Percentiles rank a stretch among this genome's conserved stretches.
phyloP scores from a whole-genome alignment of 2,888 invertebrate genomes.

The Acanthosepion lycidas region DNA sequence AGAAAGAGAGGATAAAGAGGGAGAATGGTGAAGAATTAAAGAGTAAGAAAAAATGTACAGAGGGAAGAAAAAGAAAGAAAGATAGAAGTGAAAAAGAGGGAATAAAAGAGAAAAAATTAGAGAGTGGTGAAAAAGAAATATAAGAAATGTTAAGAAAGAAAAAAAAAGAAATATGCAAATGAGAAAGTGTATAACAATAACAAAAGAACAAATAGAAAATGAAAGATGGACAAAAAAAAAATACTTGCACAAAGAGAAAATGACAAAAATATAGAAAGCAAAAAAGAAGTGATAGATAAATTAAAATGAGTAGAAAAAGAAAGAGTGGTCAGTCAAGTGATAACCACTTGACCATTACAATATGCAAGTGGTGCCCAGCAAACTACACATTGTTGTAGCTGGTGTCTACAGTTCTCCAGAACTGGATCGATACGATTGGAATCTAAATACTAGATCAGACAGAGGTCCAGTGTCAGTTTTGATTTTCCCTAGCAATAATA shows the following conservation, averaged over 20 bases:
- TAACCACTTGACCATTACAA: not conserved
- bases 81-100: not conserved
- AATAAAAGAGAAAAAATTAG: too few species aligned
- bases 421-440: slow-evolving; percentile 5
- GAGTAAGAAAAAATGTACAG: not conserved
- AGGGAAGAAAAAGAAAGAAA: not conserved
- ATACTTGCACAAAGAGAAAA: too few species aligned
- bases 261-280: too few species aligned
- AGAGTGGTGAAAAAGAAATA: not conserved
- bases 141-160: not conserved
- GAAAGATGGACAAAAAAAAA: too few species aligned
- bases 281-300: not conserved
- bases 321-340: not conserved
- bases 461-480: not conserved
- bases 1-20: not conserved
- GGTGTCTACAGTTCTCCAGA: not conserved
- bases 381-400: not conserved
- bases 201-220: too few species aligned
- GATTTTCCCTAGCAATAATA: not conserved
- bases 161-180: too few species aligned
- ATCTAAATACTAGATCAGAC: not conserved
- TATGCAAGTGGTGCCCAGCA: not conserved
- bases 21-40: not conserved
- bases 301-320: not conserved
- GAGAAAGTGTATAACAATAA: too few species aligned